phyloP scores from a whole-genome alignment of 2,888 invertebrate genomes.

The Eupithecia exiguata region DNA sequence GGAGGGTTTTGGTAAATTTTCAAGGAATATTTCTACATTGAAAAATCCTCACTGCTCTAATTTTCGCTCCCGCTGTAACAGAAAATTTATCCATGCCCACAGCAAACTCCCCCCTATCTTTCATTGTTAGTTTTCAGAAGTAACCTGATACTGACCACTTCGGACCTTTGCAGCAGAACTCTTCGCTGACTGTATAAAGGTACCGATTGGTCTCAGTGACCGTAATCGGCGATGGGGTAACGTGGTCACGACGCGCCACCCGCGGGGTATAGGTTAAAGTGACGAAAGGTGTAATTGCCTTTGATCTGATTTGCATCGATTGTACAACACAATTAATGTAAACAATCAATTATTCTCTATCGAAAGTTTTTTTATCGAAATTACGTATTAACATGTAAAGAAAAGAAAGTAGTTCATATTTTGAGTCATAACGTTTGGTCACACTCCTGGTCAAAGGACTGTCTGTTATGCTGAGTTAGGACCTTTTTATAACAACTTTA shows the following conservation, averaged over 20 bases:
- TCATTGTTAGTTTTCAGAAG: no score
- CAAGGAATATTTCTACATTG: neutral
- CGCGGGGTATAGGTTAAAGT: conserved; percentile 36
- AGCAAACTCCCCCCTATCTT: neutral
- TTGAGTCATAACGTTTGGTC: neutral
- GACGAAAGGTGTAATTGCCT: conserved; percentile 34
- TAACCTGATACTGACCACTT: neutral
- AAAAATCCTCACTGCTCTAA: neutral
- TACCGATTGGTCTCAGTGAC: conserved; percentile 26
- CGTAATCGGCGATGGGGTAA: conserved; percentile 34
- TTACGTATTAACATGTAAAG: neutral
- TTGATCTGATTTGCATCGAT: conserved; percentile 21
- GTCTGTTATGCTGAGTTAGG: no score
- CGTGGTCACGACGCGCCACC: conserved; percentile 31
- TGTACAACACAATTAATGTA: conserved; percentile 29
- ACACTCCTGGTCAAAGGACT: neutral
- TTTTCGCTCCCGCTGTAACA: neutral
- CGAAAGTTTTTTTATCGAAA: neutral
- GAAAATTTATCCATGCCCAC: neutral
- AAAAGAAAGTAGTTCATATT: neutral
- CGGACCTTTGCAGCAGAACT: neutral
- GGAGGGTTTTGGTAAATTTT: neutral
- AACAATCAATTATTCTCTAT: conserved; percentile 15
- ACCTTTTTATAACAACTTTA: no score
- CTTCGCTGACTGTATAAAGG: neutral